phyloP scores from a whole-genome alignment of 2,797 vertebrate genomes.

The Enteromius radiatus region DNA sequence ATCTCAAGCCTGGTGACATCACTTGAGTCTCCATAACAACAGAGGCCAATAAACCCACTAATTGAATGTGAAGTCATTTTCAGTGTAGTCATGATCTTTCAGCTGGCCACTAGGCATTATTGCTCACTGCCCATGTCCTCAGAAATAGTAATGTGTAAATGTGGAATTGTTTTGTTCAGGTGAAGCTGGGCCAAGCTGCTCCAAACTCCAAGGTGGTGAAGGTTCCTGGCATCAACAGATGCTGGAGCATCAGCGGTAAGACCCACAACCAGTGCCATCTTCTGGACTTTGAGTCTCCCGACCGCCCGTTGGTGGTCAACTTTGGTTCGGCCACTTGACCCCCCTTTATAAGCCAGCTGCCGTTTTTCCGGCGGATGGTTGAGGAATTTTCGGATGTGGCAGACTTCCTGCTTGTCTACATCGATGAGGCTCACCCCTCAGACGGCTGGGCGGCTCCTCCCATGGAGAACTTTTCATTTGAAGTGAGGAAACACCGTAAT shows the following conservation, averaged over 20 bases:
- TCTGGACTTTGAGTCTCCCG: constrained; percentile 89
- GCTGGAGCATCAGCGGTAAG: constrained; percentile 62
- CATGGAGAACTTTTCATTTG: constrained; percentile 84
- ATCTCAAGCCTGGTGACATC: constrained; percentile 14
- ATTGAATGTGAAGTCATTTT: background rate
- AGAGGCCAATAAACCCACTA: constrained; percentile 24
- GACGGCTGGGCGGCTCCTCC: constrained; percentile 94
- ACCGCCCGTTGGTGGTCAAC: constrained; percentile 95
- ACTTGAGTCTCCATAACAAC: constrained; percentile 20
- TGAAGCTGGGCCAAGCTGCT: constrained; percentile 91
- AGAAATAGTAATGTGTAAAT: constrained; percentile 5
- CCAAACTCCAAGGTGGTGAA: constrained; percentile 94
- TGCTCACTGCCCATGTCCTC: background rate
- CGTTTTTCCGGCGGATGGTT: constrained; percentile 91
- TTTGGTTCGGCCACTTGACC: constrained; percentile 99
- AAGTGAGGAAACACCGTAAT: constrained; percentile 89
- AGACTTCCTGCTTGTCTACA: constrained; percentile 97
- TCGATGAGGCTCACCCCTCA: constrained; percentile 96
- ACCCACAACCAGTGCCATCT: constrained; percentile 82
- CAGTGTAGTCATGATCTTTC: background rate
- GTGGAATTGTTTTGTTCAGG: constrained; percentile 74
- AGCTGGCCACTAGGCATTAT: background rate
- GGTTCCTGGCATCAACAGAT: constrained; percentile 71
- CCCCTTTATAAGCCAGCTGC: constrained; percentile 93
- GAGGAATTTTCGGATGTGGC: constrained; percentile 94